phyloP scores from a whole-genome alignment of 2,888 invertebrate species.

The Pecten maximus region DNA sequence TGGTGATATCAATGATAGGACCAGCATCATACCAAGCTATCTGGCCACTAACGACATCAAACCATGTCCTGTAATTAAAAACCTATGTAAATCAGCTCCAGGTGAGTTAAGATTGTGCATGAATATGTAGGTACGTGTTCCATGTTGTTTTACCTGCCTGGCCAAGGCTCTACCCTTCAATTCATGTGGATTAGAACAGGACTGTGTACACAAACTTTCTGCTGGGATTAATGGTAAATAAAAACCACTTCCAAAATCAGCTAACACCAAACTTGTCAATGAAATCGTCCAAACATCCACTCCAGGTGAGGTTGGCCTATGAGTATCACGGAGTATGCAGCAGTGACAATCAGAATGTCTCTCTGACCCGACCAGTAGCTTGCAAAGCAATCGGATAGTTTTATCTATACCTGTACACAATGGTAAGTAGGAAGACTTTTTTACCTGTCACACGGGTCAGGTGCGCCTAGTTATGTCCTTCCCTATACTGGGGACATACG shows the following conservation, averaged over 20 bases:
- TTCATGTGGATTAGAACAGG: background rate
- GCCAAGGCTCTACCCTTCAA: background rate
- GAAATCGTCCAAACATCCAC: conserved; percentile 7
- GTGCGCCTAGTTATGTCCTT: background rate
- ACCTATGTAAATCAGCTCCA: conserved; percentile 11
- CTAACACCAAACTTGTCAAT: background rate
- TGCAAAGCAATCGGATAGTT: background rate
- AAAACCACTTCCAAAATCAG: conserved; percentile 24
- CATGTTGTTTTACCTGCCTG: background rate
- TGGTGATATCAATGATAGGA: background rate
- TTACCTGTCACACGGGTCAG: background rate
- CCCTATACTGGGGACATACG: background rate
- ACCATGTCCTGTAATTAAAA: conserved; percentile 30
- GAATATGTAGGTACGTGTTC: background rate
- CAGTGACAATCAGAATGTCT: background rate
- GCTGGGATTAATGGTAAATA: conserved; percentile 29
- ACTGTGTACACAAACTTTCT: conserved; percentile 1
- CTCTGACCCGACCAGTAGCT: conserved; percentile 27
- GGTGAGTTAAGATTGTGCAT: conserved; percentile 12
- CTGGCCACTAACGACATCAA: conserved; percentile 18
- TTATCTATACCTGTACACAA: conserved; percentile 19
- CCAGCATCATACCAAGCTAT: background rate
- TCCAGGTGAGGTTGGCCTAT: background rate
- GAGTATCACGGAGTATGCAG: background rate
- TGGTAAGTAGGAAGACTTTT: background rate